Evolutionary conservation across 2,797 vertebrate genomes (phyloP), one percentile per base, ranked within the genome.

Genomic region (Pristis pectinata): DNA sequence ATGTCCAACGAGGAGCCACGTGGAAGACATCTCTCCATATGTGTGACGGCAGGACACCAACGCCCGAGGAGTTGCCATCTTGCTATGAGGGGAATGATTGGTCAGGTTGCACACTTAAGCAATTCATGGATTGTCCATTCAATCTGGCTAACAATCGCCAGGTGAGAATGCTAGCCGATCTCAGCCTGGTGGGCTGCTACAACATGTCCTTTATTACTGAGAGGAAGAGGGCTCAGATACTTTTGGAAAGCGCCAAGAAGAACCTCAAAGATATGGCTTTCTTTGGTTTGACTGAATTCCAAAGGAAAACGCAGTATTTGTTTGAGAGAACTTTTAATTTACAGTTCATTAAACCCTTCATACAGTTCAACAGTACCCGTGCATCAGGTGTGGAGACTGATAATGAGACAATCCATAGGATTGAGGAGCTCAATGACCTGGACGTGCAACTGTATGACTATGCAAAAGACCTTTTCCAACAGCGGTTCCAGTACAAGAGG

Each of bases 401-500:
- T 83, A 98, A 98, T 8, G 96, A 97, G 94, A 99, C 99, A 94
- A 98, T 99, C 94, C 98, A 97, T 96, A 98, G 98, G 89, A 99
- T 99, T 22, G 99, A 99, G 96, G 99, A 99, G 97, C 98, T 99
- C 95, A 99, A 99, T 41, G 98, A 99, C 95, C 97, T 99, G 95
- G 99, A 99, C 97, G 98, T 99, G 98, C 98, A 99, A 97, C 97
- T 99, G 77, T 99, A 99, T n/a, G 98, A 99, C 98, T 99, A 99
- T 95, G 99, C 98, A 97, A 97, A 97, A 96, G 99, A 99, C 97
- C 98, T 99, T 95, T 99, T 99, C 97, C 99, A 99, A 95, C 99
- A 99, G 97, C 98, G 99, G 83, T 99, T 99, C 97, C 98, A 99
- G 97, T 99, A 97, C 97, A 98, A 98, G 80, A 95, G 99, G 95